Percentiles rank a stretch among this genome's conserved stretches.
Evolutionary conservation across 2,113 vertebrate genomes (phyloP).

Genomic region (Castor canadensis): DNA sequence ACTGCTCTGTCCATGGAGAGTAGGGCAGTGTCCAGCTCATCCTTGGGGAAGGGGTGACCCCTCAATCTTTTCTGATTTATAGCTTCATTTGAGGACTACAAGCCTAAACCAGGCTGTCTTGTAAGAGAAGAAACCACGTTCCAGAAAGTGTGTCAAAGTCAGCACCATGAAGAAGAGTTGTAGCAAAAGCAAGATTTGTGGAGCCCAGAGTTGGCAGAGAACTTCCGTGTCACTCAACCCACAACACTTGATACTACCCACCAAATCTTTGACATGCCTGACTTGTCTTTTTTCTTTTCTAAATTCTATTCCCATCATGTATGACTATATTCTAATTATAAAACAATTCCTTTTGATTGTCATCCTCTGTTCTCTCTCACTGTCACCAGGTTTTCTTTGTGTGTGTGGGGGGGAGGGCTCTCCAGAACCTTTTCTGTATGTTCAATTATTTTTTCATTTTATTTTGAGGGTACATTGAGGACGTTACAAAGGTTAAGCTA

Average conservation of each 20-base stretch:
- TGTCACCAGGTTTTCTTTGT: neutral
- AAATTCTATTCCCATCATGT: neutral
- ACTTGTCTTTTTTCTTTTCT: neutral
- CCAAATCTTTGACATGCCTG: neutral
- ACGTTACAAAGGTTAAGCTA: neutral
- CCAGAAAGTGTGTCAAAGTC: neutral
- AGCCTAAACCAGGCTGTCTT: neutral
- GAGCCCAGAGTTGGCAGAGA: neutral
- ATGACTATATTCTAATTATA: neutral
- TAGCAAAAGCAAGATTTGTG: neutral
- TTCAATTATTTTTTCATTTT: neutral
- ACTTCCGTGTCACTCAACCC: neutral
- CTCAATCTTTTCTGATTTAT: neutral
- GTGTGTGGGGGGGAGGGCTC: too few relatives aligned
- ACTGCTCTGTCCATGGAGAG: fast-evolving
- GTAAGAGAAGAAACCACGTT: neutral
- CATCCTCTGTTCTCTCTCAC: neutral
- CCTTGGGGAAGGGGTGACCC: neutral
- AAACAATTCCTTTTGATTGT: neutral
- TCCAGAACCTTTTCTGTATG: neutral
- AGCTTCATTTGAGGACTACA: neutral
- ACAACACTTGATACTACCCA: neutral
- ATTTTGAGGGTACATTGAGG: neutral
- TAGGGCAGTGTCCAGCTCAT: neutral
- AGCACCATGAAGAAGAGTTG: neutral